A percentile compares a stretch with the other conserved stretches of the same genome.
Conservation (phyloP, 1,140 invertebrate genomes). For the Zaprionus taronus region DNA sequence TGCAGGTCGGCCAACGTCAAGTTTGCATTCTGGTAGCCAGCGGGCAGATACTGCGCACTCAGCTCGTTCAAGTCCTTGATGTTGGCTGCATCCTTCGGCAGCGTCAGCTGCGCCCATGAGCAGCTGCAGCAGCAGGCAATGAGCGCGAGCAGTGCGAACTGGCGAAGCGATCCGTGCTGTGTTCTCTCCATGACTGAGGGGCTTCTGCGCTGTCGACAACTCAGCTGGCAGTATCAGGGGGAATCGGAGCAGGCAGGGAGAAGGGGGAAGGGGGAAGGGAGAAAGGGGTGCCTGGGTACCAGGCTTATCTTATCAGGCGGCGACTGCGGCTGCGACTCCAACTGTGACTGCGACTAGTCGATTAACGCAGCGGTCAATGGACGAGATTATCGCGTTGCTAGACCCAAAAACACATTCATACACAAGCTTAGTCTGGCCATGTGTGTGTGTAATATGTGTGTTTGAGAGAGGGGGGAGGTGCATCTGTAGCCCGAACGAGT, state of each 20-base stretch:
- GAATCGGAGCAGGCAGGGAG: not conserved
- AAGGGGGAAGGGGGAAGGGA: not conserved
- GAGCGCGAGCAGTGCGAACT: not conserved
- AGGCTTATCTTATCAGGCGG: constrained; percentile 40
- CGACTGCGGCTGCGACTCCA: constrained; percentile 1
- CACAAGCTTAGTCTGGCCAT: not conserved
- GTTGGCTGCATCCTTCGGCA: constrained; percentile 4
- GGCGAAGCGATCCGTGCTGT: constrained; percentile 12
- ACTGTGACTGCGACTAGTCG: constrained; percentile 23
- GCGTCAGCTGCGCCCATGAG: not conserved
- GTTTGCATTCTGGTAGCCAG: constrained; percentile 42
- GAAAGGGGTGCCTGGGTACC: not conserved
- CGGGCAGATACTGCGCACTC: constrained; percentile 53
- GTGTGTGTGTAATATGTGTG: not conserved
- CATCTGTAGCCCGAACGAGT: constrained; percentile 15
- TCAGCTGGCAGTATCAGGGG: not conserved
- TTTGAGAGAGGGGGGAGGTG: not conserved
- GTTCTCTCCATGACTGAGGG: constrained; percentile 40
- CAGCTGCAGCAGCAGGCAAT: constrained; percentile 13
- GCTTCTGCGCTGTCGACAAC: not conserved
- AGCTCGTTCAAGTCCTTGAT: constrained; percentile 48
- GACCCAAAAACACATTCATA: constrained; percentile 3
- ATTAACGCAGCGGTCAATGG: constrained; percentile 38
- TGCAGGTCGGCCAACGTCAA: constrained; percentile 53
- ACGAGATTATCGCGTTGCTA: constrained; percentile 24